Evolutionary conservation across 2,797 vertebrate genomes (phyloP), one percentile per base, ranked within the genome.

Genomic region (Rhinogobio ventralis): DNA sequence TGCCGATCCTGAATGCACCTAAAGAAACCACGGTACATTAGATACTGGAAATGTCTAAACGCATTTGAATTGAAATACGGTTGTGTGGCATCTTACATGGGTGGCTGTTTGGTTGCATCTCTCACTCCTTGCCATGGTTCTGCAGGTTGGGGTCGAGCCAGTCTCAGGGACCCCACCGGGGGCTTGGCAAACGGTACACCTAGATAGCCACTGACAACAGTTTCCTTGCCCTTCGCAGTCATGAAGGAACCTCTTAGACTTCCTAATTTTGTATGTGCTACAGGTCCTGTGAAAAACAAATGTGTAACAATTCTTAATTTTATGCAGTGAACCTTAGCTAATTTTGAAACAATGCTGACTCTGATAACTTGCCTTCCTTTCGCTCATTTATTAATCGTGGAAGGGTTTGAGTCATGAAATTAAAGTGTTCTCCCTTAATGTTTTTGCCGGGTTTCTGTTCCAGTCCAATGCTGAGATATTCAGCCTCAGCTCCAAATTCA

Each of bases 131-230:
- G 87, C 97, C 97, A 98, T 57, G 95, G 90, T 53, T 94, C 89
- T 0, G 92, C 88, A 5, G 94, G 93, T 89, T 94, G 91, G 1
- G 96, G 96, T 2, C 92, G 82, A 0, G 94, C 90, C 87, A 97
- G 94, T 77, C 96, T 94, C 81, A 96, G 92, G 9, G 93, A 82
- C 30, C 96, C 97, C 68, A 97, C 77, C 0, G 96, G 97, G 2
- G 97, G 92, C 42, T 89, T 94, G 5, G 97, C 96, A 79, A 96
- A 98, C 17, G 97, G 97, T 83, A 98, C 88, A 17, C 95, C 95
- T 11, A 97, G 93, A 90, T 94, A 97, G 51, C 90, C 87, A 13
- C 93, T 91, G 42, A 95, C 93, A 46, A 89, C 87, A n/a, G 75
- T 89, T 14, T 93, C 88, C 11, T 92, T 95, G 13, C 93, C 97